Conservation (phyloP, 2,888 invertebrate genomes). For the Elaeidobius kamerunicus region DNA sequence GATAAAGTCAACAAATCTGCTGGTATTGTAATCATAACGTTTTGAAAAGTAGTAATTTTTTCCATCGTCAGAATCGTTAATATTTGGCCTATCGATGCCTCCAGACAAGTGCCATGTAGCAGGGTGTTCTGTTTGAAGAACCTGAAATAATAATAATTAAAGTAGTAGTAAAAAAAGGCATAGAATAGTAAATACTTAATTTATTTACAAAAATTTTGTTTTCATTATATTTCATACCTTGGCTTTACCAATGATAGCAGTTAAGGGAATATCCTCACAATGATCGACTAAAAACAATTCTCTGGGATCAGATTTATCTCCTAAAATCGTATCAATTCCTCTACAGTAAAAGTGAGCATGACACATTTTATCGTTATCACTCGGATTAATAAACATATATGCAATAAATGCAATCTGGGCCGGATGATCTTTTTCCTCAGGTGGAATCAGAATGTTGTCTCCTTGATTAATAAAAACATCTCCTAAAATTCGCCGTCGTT, state of each 20-base stretch:
- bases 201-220: too few relatives aligned
- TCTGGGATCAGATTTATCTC: slow-evolving; percentile 50
- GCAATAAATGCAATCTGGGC: slow-evolving; percentile 24
- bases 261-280: slow-evolving; percentile 49
- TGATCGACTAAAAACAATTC: slow-evolving; percentile 52
- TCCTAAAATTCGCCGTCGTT: slow-evolving; percentile 16
- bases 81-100: slow-evolving; percentile 7
- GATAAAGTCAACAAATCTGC: slow-evolving; percentile 24
- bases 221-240: too few relatives aligned
- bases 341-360: slow-evolving; percentile 51
- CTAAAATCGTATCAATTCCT: slow-evolving; percentile 51
- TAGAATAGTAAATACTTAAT: too few relatives aligned
- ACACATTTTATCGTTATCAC: slow-evolving; percentile 35
- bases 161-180: too few relatives aligned
- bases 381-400: slow-evolving; percentile 24
- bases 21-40: slow-evolving; percentile 18
- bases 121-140: slow-evolving; percentile 5
- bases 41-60: slow-evolving; percentile 24
- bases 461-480: slow-evolving; percentile 26
- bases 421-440: slow-evolving; percentile 11
- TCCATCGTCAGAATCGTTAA: slow-evolving; percentile 15
- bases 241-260: slow-evolving; percentile 43
- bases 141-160: too few relatives aligned
- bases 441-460: slow-evolving; percentile 15
- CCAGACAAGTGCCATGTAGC: slow-evolving; percentile 10